Conservation (phyloP, 2,113 vertebrate genomes). For the Ciconia stormi region DNA sequence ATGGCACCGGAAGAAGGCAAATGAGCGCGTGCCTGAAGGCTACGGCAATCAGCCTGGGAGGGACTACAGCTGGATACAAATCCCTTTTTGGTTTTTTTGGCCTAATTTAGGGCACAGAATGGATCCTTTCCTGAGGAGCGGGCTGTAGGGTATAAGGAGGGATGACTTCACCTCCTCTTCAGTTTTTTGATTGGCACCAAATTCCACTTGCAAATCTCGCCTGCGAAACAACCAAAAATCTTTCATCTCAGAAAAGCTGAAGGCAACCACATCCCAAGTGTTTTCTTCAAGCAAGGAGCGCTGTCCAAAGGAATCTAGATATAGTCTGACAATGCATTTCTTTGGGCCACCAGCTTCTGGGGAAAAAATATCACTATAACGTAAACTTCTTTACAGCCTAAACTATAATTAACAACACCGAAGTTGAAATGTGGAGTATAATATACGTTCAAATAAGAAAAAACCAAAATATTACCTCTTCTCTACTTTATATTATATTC, state of each 20-base stretch:
- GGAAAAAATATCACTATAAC: not conserved
- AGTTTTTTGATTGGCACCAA: not conserved
- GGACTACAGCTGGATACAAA: not conserved
- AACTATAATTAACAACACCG: not conserved
- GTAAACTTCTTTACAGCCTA: not conserved
- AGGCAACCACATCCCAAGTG: not conserved
- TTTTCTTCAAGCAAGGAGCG: not conserved
- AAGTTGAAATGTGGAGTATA: not conserved
- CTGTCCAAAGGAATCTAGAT: not conserved
- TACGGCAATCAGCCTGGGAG: not conserved
- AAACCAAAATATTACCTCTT: not conserved
- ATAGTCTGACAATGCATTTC: not conserved
- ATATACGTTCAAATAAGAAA: not conserved
- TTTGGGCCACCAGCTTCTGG: not conserved
- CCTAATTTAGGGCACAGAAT: not conserved
- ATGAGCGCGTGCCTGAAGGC: not conserved
- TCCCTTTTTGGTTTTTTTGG: fast-evolving
- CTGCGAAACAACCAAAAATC: not conserved
- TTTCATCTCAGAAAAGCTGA: not conserved
- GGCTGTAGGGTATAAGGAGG: not conserved
- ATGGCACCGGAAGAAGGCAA: not conserved
- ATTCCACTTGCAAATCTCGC: not conserved
- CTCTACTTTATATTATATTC: not conserved
- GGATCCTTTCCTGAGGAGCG: not conserved
- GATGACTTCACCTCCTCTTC: slow-evolving; percentile 5